Percentiles rank a stretch among this genome's conserved stretches.
Evolutionary conservation across 2,888 invertebrate genomes (phyloP).

Genomic region (Tipula confusa): DNA sequence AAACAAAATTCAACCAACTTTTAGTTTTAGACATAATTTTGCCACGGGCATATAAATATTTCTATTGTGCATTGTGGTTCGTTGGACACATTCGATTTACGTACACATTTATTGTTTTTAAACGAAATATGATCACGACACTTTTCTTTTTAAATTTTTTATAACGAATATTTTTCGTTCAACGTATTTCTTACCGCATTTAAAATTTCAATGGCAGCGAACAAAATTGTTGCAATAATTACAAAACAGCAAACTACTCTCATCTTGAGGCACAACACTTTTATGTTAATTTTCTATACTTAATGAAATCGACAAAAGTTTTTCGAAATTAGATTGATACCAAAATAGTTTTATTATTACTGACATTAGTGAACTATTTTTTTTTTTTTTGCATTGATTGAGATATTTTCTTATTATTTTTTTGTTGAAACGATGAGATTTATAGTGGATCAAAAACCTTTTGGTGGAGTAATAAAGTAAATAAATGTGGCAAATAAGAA

Average conservation of each 20-base stretch:
- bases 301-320: neutral
- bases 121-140: too few species aligned
- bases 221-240: neutral
- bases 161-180: too few species aligned
- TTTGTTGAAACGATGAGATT: neutral
- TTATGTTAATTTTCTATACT: neutral
- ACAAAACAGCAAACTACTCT: neutral
- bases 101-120: too few species aligned
- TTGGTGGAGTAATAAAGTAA: neutral
- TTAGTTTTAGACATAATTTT: too few species aligned
- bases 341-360: neutral
- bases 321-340: neutral
- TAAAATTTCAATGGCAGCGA: neutral
- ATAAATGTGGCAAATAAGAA: too few species aligned
- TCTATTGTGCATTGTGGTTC: too few species aligned
- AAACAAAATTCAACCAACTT: too few species aligned
- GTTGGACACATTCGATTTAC: too few species aligned
- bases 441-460: neutral
- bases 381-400: neutral
- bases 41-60: too few species aligned
- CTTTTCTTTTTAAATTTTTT: too few species aligned
- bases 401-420: neutral
- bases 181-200: neutral
- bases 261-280: constrained; percentile 16
- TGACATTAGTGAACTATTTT: neutral